phyloP scores from a whole-genome alignment of 2,797 vertebrate genomes.

The Peromyscus melanophrys region DNA sequence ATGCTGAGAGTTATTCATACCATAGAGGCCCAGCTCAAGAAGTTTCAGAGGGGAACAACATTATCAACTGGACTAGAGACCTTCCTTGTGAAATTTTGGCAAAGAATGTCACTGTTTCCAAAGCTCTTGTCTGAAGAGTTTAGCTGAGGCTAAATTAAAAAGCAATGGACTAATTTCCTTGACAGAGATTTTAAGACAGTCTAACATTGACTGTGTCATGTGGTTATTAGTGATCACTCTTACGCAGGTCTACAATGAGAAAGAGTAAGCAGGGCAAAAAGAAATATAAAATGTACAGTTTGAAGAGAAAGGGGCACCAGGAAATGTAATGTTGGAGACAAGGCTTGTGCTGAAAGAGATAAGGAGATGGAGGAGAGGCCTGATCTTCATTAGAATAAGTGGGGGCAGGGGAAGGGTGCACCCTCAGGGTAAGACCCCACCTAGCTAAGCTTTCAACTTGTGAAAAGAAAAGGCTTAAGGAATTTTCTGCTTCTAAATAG shows the following conservation, averaged over 20 bases:
- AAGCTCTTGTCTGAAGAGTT: neutral
- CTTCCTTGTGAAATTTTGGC: neutral
- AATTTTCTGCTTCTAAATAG: neutral
- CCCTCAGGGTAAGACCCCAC: neutral
- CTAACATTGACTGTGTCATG: neutral
- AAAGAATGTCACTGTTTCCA: neutral
- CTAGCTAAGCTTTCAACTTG: neutral
- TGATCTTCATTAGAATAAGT: neutral
- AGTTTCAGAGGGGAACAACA: neutral
- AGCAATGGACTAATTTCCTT: neutral
- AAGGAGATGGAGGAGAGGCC: neutral
- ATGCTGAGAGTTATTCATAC: neutral
- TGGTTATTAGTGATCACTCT: neutral
- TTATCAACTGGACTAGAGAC: neutral
- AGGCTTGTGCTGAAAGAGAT: neutral
- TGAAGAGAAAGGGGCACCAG: neutral
- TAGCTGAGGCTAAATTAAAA: neutral
- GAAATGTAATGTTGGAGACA: neutral
- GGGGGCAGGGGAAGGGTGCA: neutral
- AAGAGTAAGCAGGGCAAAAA: neutral
- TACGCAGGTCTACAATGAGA: neutral
- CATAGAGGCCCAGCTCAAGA: neutral
- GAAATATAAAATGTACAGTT: neutral
- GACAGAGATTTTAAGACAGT: neutral
- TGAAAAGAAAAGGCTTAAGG: neutral